Conservation (phyloP, 23 tunicate species). For the Corella eumyota region DNA sequence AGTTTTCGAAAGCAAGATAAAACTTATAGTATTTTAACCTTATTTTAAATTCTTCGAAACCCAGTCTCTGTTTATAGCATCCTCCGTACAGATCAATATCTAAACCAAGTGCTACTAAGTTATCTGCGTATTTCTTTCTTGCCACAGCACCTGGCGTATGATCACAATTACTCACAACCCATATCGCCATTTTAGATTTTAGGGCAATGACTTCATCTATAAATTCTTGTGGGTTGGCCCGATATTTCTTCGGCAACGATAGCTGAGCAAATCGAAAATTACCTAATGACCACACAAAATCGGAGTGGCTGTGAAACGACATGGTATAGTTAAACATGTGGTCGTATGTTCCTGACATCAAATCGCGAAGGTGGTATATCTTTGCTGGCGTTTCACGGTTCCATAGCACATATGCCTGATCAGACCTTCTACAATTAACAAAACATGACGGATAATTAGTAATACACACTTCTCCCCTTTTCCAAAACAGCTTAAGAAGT, state of each 20-base stretch:
- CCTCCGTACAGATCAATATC: conserved; percentile 29
- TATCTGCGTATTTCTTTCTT: conserved; percentile 7
- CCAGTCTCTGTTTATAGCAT: conserved; percentile 12
- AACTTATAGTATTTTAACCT: conserved; percentile 32
- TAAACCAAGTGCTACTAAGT: conserved; percentile 23
- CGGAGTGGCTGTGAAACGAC: conserved; percentile 33
- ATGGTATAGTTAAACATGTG: conserved; percentile 54
- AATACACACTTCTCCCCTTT: too few relatives aligned
- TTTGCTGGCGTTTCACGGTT: conserved; percentile 49
- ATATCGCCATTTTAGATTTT: conserved; percentile 37
- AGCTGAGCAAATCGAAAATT: conserved; percentile 10
- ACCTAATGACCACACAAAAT: conserved; percentile 35
- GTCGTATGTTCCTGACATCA: conserved; percentile 24
- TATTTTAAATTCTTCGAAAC: conserved; percentile 7
- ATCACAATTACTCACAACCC: conserved; percentile 48
- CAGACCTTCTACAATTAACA: conserved; percentile 16
- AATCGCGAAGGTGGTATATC: conserved; percentile 18
- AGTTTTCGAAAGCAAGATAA: conserved; percentile 56
- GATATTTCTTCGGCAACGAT: conserved; percentile 10
- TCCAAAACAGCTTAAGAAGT: too few relatives aligned
- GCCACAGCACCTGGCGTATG: conserved; percentile 26
- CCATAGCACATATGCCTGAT: conserved; percentile 57
- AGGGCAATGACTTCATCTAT: conserved; percentile 12
- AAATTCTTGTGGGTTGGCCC: conserved; percentile 1
- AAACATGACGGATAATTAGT: too few relatives aligned